Percentiles rank a stretch among this genome's conserved stretches.
These are phyloP conservation scores for Notechis scutatus DNA, from an alignment of 2,113 vertebrate genomes.

Conservation along the genomic window DNA sequence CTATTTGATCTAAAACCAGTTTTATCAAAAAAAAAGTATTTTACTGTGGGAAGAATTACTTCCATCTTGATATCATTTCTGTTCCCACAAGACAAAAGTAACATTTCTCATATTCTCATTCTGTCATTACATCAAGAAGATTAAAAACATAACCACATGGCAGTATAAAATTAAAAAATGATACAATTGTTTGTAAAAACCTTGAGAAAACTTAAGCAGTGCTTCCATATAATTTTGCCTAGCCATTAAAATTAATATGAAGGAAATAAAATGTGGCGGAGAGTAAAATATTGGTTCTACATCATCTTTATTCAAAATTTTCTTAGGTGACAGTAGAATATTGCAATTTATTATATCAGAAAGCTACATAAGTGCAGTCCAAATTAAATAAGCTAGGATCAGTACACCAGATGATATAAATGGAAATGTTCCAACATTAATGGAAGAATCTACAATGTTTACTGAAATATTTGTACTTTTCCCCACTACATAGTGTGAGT, in stretches of 20 bases:
- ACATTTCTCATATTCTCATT: neutral
- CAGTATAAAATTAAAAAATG: neutral
- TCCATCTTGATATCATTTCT: neutral
- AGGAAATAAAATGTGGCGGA: neutral
- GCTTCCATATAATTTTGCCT: neutral
- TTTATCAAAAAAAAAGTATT: neutral
- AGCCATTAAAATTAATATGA: neutral
- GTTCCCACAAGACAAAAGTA: neutral
- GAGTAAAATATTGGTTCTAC: neutral
- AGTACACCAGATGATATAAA: neutral
- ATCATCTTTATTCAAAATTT: neutral
- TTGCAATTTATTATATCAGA: neutral
- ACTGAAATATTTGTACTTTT: neutral
- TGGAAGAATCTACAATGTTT: neutral
- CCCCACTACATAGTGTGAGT: neutral
- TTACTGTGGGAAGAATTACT: neutral
- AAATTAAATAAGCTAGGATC: neutral
- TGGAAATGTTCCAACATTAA: neutral
- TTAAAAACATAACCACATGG: neutral
- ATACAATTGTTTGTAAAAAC: neutral
- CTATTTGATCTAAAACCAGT: neutral
- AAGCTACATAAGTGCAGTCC: neutral
- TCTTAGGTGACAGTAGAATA: neutral
- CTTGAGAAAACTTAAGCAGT: neutral
- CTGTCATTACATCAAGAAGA: neutral